phyloP scores from a whole-genome alignment of 1,140 invertebrate genomes.

The Platyscapa corneri region DNA sequence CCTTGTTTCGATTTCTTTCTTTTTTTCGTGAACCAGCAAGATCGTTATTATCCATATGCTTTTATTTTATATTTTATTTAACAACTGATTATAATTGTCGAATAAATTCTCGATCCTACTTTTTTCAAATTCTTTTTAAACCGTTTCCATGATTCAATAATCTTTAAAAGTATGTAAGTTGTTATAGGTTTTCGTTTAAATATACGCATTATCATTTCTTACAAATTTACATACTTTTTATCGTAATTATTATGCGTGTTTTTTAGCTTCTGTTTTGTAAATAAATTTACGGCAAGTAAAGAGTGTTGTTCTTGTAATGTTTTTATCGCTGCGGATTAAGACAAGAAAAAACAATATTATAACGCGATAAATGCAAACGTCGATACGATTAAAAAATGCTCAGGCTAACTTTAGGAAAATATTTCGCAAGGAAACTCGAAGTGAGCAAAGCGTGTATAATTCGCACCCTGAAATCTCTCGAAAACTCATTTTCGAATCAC shows the following conservation, averaged over 20 bases:
- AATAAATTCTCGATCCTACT: background rate
- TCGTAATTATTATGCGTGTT: too few species aligned
- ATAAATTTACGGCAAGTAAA: too few species aligned
- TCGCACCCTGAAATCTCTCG: background rate
- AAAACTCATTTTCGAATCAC: background rate
- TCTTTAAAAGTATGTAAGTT: too few species aligned
- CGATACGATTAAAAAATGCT: too few species aligned
- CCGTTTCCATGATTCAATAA: too few species aligned
- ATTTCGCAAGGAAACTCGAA: background rate
- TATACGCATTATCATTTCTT: too few species aligned
- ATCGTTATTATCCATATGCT: background rate
- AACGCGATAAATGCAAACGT: too few species aligned
- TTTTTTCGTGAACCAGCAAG: background rate
- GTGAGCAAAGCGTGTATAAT: background rate
- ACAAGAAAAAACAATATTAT: too few species aligned
- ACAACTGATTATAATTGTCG: background rate
- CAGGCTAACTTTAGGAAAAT: too few species aligned
- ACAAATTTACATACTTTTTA: too few species aligned
- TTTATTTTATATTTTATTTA: slow-evolving; percentile 16
- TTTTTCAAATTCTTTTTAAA: background rate
- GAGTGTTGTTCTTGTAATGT: background rate
- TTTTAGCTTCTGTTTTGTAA: too few species aligned
- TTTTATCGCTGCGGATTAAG: background rate
- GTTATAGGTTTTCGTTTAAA: too few species aligned
- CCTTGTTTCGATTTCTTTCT: slow-evolving; percentile 28